These are phyloP conservation scores for Odontesthes bonariensis DNA, from an alignment of 2,113 vertebrate species.

Conservation along the genomic window DNA sequence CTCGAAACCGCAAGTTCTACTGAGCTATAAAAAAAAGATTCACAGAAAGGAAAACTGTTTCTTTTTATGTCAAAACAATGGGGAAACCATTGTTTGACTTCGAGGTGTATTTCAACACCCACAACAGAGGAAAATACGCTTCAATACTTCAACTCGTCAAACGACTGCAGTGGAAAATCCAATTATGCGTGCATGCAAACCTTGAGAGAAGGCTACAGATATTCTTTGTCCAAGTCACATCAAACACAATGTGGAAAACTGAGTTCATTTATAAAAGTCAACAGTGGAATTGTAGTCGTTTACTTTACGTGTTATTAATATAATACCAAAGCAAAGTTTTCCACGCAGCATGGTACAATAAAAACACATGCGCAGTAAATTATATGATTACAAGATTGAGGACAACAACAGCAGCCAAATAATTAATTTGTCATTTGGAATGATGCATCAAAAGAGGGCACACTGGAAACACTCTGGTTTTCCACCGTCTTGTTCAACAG, in stretches of 20 bases:
- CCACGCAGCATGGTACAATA: slow-evolving; percentile 18
- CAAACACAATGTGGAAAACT: slow-evolving; percentile 63
- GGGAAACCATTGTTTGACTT: slow-evolving; percentile 50
- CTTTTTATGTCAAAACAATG: slow-evolving; percentile 41
- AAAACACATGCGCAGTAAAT: slow-evolving; percentile 30
- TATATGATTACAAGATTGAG: slow-evolving; percentile 15
- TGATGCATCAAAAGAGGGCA: slow-evolving; percentile 27
- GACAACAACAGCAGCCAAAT: slow-evolving; percentile 30
- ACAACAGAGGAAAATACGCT: slow-evolving; percentile 62
- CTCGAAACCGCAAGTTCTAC: slow-evolving; percentile 34
- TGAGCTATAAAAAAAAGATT: slow-evolving; percentile 20
- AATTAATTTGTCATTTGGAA: slow-evolving; percentile 41
- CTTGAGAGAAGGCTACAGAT: slow-evolving; percentile 40
- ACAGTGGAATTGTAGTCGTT: slow-evolving; percentile 62
- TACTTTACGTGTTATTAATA: slow-evolving; percentile 60
- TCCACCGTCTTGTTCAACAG: slow-evolving; percentile 34
- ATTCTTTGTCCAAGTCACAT: slow-evolving; percentile 60
- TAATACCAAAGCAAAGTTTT: slow-evolving; percentile 41
- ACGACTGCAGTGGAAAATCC: slow-evolving; percentile 63
- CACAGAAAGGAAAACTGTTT: slow-evolving; percentile 44
- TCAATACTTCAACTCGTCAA: slow-evolving; percentile 42
- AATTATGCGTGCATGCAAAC: slow-evolving; percentile 57
- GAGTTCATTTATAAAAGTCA: slow-evolving; percentile 65
- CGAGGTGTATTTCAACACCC: slow-evolving; percentile 52
- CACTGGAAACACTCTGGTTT: slow-evolving; percentile 33